Evolutionary conservation across 2,797 vertebrate genomes (phyloP), one percentile per base, ranked within the genome.

Genomic region (Anguilla anguilla): DNA sequence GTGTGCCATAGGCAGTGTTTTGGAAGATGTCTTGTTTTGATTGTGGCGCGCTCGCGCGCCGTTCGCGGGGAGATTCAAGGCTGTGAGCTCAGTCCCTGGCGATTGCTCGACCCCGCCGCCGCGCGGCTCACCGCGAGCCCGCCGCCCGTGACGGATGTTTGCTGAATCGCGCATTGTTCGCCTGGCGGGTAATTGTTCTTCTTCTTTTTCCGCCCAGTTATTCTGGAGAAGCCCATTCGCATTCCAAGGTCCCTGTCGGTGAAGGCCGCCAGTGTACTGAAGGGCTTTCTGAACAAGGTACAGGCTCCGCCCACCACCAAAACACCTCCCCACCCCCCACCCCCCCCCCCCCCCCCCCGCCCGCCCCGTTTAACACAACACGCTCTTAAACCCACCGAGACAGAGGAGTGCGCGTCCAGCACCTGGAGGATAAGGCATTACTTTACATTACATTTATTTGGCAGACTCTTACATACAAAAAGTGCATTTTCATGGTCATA

Each of bases 261-360:
- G 93, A 99, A 99, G 95, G 98, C 98, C 91, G 98, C 98, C 91
- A 97, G 98, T 79, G 98, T 99, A 92, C 95, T 99, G 92, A 99
- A 99, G 95, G 98, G 98, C 92, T 99, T 99, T 96, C 96, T 99
- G 92, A 99, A 99, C 95, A 99, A 99, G 98, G 98, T 99, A 96
- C 93, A 95, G 93, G 83, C 72, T 49, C 49, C 61, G 85, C 59
- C 49, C 77, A 46, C 53, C 6, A 28, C 10, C 51, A n/a, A 72
- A 46, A 72, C 61, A 51, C 31, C 46, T 31, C 74, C 86, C 79
- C 81, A 82, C 81, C 86, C 51, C 39, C 74, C 55, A 19, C 15
- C 74, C 81, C 81, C 51, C 67, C 59, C 49, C 13, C 22, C 11
- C 59, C 49, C 25, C 11, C 11, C n/a, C 64, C 25, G 64, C 85